phyloP scores from a whole-genome alignment of 2,797 vertebrate genomes.

The Apogon talboti region DNA sequence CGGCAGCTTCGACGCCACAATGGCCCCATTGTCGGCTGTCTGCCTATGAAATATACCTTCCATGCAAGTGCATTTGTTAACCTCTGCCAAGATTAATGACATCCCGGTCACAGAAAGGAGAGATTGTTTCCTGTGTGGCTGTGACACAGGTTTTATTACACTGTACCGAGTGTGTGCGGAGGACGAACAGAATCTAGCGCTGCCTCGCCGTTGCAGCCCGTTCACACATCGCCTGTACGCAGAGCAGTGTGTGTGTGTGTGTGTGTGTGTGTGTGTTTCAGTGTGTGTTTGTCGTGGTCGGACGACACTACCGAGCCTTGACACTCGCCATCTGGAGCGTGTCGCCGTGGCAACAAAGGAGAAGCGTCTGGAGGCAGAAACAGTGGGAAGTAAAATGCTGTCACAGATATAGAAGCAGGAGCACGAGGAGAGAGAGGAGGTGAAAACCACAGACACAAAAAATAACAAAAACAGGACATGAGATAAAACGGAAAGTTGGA shows the following conservation, averaged over 20 bases:
- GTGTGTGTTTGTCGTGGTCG: constrained; percentile 38
- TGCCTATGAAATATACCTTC: constrained; percentile 82
- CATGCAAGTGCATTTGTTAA: constrained; percentile 81
- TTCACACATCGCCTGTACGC: constrained; percentile 35
- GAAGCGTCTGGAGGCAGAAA: constrained; percentile 64
- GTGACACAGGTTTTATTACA: constrained; percentile 72
- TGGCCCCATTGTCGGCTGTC: constrained; percentile 77
- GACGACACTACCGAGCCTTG: constrained; percentile 60
- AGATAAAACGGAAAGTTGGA: neutral
- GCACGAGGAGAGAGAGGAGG: constrained; percentile 26
- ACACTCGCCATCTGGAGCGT: constrained; percentile 77
- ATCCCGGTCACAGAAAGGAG: constrained; percentile 77
- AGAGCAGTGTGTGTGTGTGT: constrained; percentile 37
- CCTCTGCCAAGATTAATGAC: constrained; percentile 81
- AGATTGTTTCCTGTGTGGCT: constrained; percentile 78
- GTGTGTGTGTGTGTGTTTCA: constrained; percentile 25
- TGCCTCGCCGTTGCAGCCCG: constrained; percentile 43
- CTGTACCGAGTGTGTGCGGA: constrained; percentile 44
- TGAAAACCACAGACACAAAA: neutral
- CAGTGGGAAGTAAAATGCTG: constrained; percentile 46
- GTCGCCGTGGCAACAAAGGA: constrained; percentile 75
- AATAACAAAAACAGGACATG: neutral
- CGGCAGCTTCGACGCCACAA: constrained; percentile 66
- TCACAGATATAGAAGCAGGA: constrained; percentile 55
- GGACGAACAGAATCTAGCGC: constrained; percentile 55